Conservation (phyloP, 2,113 vertebrate genomes). For the Istiophorus platypterus region DNA sequence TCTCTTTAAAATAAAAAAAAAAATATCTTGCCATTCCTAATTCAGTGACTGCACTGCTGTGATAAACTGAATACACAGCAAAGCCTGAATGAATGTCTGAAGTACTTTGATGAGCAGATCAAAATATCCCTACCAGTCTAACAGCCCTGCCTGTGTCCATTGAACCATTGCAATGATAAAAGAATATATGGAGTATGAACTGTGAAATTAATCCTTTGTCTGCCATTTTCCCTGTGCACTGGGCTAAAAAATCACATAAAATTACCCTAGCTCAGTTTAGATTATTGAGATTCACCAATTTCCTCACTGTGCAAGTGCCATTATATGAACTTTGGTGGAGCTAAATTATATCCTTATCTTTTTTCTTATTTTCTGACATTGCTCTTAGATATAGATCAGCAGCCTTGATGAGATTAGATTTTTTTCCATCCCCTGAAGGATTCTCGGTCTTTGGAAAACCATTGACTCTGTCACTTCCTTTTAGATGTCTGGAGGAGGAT, state of each 20-base stretch:
- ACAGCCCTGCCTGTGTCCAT: slow-evolving; percentile 41
- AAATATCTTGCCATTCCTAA: neutral
- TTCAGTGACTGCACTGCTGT: slow-evolving; percentile 3
- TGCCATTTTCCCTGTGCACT: slow-evolving; percentile 56
- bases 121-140: slow-evolving; percentile 44
- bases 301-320: slow-evolving; percentile 45
- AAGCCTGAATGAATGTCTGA: slow-evolving; percentile 9
- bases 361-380: slow-evolving; percentile 18
- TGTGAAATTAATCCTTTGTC: slow-evolving; percentile 72
- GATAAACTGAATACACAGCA: slow-evolving; percentile 20
- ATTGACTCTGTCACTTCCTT: slow-evolving; percentile 15
- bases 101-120: slow-evolving; percentile 52
- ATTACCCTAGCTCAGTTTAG: slow-evolving; percentile 51
- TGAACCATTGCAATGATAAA: slow-evolving; percentile 55
- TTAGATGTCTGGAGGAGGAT: slow-evolving; percentile 6
- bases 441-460: slow-evolving; percentile 26
- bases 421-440: slow-evolving; percentile 4
- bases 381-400: slow-evolving; percentile 58
- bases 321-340: slow-evolving; percentile 39
- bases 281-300: slow-evolving; percentile 57
- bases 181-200: slow-evolving; percentile 54
- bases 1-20: slow-evolving; percentile 20
- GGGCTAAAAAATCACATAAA: slow-evolving; percentile 59
- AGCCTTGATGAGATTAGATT: slow-evolving; percentile 43
- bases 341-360: slow-evolving; percentile 64